These are phyloP conservation scores for Sylvilagus bachmani DNA, from an alignment of 2,113 vertebrate genomes.

Conservation along the genomic window DNA sequence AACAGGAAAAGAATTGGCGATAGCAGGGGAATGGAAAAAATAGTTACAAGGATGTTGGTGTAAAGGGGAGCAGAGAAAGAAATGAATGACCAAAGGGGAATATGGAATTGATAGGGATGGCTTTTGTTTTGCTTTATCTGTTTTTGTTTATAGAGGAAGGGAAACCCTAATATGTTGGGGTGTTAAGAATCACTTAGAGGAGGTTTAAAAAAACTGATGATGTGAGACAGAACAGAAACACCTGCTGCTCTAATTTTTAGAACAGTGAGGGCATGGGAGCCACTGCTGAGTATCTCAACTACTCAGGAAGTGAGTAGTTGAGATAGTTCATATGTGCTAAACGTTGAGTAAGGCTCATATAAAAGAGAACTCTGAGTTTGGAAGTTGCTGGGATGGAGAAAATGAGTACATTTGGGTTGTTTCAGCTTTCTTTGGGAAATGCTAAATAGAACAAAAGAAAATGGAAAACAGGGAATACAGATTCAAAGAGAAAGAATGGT, in stretches of 20 bases:
- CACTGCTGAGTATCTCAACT: too few relatives aligned
- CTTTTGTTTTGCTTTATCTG: background rate
- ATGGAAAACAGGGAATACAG: background rate
- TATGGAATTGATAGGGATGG: background rate
- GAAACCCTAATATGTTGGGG: background rate
- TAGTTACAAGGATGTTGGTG: background rate
- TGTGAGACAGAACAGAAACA: background rate
- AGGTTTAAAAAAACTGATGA: background rate
- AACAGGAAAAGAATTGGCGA: background rate
- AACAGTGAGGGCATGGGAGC: background rate
- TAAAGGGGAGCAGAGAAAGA: conserved; percentile 14
- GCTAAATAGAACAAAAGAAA: background rate
- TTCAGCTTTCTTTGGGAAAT: background rate
- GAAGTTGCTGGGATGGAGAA: too few relatives aligned
- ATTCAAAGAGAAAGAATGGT: background rate
- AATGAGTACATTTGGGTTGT: background rate
- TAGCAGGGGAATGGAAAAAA: background rate
- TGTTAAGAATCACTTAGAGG: background rate
- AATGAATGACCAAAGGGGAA: background rate
- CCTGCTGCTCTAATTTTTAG: background rate
- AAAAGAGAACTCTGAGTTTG: background rate
- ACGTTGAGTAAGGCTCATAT: background rate
- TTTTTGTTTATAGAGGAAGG: background rate
- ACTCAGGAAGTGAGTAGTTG: background rate
- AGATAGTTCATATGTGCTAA: background rate